Evolutionary conservation across 2,888 invertebrate species (phyloP).

Genomic region (Perizoma affinitatum): DNA sequence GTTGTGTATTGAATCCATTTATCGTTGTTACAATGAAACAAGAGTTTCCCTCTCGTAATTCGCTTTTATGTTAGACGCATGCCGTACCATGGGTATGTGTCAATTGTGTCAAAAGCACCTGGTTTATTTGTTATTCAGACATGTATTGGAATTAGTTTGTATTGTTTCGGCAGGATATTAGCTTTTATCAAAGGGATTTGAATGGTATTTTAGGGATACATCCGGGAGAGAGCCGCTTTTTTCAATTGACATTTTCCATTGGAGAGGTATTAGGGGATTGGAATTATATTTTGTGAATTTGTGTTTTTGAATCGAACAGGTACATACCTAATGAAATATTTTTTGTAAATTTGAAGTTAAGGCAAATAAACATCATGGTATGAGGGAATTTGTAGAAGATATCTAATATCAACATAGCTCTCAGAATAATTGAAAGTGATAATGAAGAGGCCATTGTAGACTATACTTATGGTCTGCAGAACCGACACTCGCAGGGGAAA

Average conservation of each 20-base stretch:
- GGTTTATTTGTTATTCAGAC: constrained; percentile 15
- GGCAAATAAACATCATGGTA: too few relatives aligned
- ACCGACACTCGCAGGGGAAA: too few relatives aligned
- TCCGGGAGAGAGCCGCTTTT: constrained; percentile 14
- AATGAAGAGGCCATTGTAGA: too few relatives aligned
- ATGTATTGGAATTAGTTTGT: constrained; percentile 20
- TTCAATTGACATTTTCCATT: constrained; percentile 14
- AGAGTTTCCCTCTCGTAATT: constrained; percentile 34
- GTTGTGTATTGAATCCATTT: constrained; percentile 57
- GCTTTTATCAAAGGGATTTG: constrained; percentile 25
- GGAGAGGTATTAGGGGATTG: neutral
- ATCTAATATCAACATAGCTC: too few relatives aligned
- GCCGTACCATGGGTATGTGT: constrained; percentile 13
- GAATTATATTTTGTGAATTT: neutral
- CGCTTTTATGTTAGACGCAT: constrained; percentile 24
- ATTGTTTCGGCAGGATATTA: constrained; percentile 24
- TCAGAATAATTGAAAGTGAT: too few relatives aligned
- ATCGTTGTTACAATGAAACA: constrained; percentile 43
- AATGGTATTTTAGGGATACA: constrained; percentile 11
- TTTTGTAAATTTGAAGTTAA: too few relatives aligned
- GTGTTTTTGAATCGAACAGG: too few relatives aligned
- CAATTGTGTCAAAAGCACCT: constrained; percentile 22
- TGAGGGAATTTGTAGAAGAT: too few relatives aligned
- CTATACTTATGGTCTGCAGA: too few relatives aligned
- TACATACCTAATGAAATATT: too few relatives aligned